Evolutionary conservation across 2,888 invertebrate species (phyloP).

Genomic region (Brachyopa scutellaris): DNA sequence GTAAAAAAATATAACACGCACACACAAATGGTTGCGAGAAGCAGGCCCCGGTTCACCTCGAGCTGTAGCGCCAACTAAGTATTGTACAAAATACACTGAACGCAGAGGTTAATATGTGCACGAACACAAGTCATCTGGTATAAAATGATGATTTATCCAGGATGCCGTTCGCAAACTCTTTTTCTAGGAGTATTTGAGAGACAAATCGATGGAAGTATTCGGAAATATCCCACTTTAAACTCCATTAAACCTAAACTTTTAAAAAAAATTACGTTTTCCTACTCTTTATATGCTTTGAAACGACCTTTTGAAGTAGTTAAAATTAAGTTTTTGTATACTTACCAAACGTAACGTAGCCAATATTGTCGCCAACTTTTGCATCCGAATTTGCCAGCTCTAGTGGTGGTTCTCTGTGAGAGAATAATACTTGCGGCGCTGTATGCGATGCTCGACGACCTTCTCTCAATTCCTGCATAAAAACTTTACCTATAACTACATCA

Average conservation of each 20-base stretch:
- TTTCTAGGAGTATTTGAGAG: constrained; percentile 29
- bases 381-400: constrained; percentile 96
- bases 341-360: constrained; percentile 99
- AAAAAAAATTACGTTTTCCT: constrained; percentile 7
- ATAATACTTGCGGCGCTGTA: constrained; percentile 94
- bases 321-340: constrained; percentile 77
- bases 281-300: not conserved
- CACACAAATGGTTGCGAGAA: no score
- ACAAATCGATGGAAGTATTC: not conserved
- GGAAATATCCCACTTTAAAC: constrained; percentile 66
- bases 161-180: constrained; percentile 37
- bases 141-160: constrained; percentile 33
- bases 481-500: constrained; percentile 99
- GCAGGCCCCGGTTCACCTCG: no score
- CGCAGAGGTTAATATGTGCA: not conserved
- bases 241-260: constrained; percentile 28
- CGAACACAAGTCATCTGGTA: constrained; percentile 38
- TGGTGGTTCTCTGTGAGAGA: constrained; percentile 98
- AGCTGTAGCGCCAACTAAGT: no score
- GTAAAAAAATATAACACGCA: no score
- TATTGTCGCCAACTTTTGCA: constrained; percentile 97
- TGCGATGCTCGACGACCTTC: constrained; percentile 98
- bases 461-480: constrained; percentile 99
- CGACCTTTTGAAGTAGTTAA: constrained; percentile 6
- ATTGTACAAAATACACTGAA: no score